Conservation (phyloP, 1,140 invertebrate genomes). For the Lasaia peninsularis region DNA sequence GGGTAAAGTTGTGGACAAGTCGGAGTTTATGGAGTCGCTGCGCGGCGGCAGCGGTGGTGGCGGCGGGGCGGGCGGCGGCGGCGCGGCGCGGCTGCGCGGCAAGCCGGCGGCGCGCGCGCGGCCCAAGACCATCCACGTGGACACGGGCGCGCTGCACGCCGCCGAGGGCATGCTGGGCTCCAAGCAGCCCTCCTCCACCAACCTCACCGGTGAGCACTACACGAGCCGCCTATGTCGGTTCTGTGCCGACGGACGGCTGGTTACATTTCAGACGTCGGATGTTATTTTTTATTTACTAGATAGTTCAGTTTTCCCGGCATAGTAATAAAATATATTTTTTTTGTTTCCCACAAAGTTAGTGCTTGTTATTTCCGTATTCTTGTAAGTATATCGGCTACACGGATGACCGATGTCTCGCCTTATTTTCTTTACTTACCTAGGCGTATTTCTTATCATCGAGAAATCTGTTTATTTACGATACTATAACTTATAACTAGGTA, state of each 20-base stretch:
- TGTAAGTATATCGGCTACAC: too few relatives aligned
- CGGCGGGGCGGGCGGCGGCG: conserved; percentile 33
- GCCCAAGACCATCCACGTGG: conserved; percentile 93
- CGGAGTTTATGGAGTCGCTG: conserved; percentile 82
- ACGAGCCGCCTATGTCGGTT: background rate
- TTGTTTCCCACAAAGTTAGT: too few relatives aligned
- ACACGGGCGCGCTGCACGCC: conserved; percentile 85
- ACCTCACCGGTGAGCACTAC: conserved; percentile 82
- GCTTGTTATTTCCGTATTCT: too few relatives aligned
- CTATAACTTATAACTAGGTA: too few relatives aligned
- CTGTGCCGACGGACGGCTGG: background rate
- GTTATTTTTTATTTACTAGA: too few relatives aligned
- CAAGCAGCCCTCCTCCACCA: conserved; percentile 89
- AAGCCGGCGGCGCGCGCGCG: conserved; percentile 77
- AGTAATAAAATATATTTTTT: too few relatives aligned
- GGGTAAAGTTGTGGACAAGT: conserved; percentile 87
- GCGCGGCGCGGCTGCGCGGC: conserved; percentile 49
- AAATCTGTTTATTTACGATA: too few relatives aligned
- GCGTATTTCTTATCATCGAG: too few relatives aligned
- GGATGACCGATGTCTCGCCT: too few relatives aligned
- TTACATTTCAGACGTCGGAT: too few relatives aligned
- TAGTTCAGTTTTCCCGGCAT: too few relatives aligned
- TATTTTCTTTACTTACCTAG: too few relatives aligned
- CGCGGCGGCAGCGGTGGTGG: conserved; percentile 44
- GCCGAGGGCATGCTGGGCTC: conserved; percentile 85